Base-by-base conservation (phyloP, 2,113 vertebrate species). In the Puffinus mauretanicus region DNA sequence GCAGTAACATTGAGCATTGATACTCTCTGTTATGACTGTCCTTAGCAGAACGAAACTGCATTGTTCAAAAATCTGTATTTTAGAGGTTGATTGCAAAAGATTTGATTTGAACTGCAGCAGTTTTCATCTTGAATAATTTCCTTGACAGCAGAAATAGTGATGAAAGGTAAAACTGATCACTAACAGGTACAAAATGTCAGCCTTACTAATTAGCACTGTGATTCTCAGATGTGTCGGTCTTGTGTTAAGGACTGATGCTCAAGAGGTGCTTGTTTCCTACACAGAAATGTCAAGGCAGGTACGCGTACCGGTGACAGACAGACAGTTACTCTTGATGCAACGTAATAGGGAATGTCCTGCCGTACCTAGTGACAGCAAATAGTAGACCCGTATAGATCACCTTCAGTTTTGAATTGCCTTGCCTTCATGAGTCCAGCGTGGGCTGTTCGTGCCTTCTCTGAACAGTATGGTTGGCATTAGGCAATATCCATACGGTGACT, bases 351-450 rank as follows among this genome's bases (percentile, higher is more conserved):
- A 26, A 57, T 2, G 8, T 52, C 62, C 84, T 64, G 64, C 49
- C 32, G 7, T 6, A 32, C 8, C 3, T 7, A 17, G 15, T 7
- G 44, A 58, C 29, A 71, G 75, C 76, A 78, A 40, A 16, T 0
- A 51, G 32, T 0, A 27, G 5, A 3, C 14, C 46, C 1, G 2
- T 20, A 19, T 1, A 32, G 65, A 13, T 17, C 2, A 2, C 55
- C 26, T n/a, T 46, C 22, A 8, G 20, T 11, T 49, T 32, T 9
- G 21, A 57, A n/a, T n/a, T 61, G 16, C 25, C 42, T 47, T 32
- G 13, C 24, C 34, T 30, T 67, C 54, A 3, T 1, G 30, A 64
- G 34, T 29, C 6, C 46, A 16, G 22, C 57, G 10, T 16, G 77
- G 55, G 78, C 65, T 54, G 21, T 38, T 2, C 47, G 65, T 38